Base-by-base conservation (phyloP, 2,113 vertebrate genomes). In the Nannobrachium achirus region DNA sequence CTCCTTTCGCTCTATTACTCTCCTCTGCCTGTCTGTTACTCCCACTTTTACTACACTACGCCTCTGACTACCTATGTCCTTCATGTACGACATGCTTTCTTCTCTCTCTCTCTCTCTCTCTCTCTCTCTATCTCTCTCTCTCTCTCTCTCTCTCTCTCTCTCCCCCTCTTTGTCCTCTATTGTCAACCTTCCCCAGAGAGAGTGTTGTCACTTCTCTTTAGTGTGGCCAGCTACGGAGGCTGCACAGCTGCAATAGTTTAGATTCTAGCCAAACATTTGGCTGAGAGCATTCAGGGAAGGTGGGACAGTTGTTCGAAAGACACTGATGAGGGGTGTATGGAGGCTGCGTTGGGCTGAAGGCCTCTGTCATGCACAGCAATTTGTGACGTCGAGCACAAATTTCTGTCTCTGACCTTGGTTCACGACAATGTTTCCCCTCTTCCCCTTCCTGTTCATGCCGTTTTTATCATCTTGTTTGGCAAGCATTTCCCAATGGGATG, bases 191-290 rank as follows among this genome's bases (percentile, higher is more conserved):
- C 84, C 89, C 84, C 63, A 49, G 88, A 85, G 90, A 91, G 76
- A 75, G 61, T 45, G 75, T 84, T 92, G 92, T 93, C 91, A 92
- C 87, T 91, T 91, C 84, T 83, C 45, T 80, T 92, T 91, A 90
- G 83, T 79, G 58, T 80, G 69, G 78, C 77, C 64, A 53, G 73
- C 79, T 80, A 67, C 76, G 58, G 75, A 78, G 63, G 67, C 76
- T 73, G 81, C 63, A 55, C 85, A 81, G 79, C 82, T 81, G 80
- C 89, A 92, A 91, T 89, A 78, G 88, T 73, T 88, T 81, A 85
- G 84, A 89, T 89, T 82, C 84, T 66, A 83, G 85, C 88, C 65
- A 88, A 89, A 91, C 86, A 84, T 79, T 78, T 77, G 84, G 88
- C 89, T 71, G 88, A 85, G 74, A 78, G 80, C 57, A 19, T 58